These are phyloP conservation scores for Ceratitis capitata DNA, from an alignment of 1,140 invertebrate genomes.

Conservation along the genomic window DNA sequence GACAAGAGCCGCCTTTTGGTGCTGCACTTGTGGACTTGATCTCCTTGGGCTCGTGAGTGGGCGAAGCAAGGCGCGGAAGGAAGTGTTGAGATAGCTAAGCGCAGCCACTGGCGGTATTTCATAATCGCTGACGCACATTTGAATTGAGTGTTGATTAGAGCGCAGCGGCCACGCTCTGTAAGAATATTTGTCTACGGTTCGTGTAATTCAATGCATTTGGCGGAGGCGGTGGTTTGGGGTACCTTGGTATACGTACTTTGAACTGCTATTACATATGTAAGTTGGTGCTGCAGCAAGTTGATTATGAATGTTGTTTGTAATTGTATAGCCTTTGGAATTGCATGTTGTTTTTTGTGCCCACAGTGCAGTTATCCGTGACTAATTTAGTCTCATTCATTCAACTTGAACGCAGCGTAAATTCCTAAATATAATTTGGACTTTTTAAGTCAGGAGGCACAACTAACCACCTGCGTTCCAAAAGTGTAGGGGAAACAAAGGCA, in stretches of 20 bases:
- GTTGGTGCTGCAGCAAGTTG: not conserved
- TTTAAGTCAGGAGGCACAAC: too few species aligned
- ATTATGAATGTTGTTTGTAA: not conserved
- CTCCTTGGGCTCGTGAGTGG: not conserved
- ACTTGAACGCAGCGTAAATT: too few species aligned
- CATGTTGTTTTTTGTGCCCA: too few species aligned
- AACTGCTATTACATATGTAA: not conserved
- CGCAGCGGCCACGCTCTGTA: not conserved
- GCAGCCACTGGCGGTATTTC: not conserved
- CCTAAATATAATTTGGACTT: too few species aligned
- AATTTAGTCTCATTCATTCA: too few species aligned
- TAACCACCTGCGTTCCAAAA: too few species aligned
- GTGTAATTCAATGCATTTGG: not conserved
- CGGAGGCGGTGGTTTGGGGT: not conserved
- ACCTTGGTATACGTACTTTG: not conserved
- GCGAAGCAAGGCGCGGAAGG: not conserved
- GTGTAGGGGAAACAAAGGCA: too few species aligned
- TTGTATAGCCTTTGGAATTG: too few species aligned
- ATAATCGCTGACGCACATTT: not conserved
- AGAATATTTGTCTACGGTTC: not conserved
- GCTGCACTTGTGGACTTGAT: not conserved
- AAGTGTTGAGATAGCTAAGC: not conserved
- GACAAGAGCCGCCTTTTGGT: not conserved
- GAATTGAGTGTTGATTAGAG: constrained; percentile 15
- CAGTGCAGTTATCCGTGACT: too few species aligned